Evolutionary conservation across 2,888 invertebrate species (phyloP), one percentile per base, ranked within the genome.

Genomic region (Ophioninae sp.): DNA sequence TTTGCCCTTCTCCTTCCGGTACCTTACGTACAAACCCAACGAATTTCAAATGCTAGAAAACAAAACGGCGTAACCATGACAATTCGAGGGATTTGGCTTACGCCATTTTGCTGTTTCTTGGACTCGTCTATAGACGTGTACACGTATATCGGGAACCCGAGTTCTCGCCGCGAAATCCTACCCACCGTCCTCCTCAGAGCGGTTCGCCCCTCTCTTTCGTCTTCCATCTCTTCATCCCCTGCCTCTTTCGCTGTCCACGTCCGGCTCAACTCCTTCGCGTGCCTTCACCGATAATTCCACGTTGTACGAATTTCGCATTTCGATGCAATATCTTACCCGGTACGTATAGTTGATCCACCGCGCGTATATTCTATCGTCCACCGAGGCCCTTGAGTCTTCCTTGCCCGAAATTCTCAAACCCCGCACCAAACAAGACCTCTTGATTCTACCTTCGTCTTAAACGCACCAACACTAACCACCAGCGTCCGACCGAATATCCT

Each of bases 271-370:
- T 83, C 81, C 83, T 81, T 82, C 74, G 90, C 90, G 91, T 92
- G 90, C 91, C 91, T 91, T 89, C 87, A 89, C 76, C 81, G 89
- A 91, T 92, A 91, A 91, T 91, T 89, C 90, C 86, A 88, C 88
- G 89, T 89, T 89, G 87, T 88, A 89, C 89, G 89, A 89, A 91
- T 90, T 89, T 87, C 87, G 86, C 88, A 68, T 86, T 86, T 87
- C 84, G 82, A 87, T 85, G 86, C 86, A 86, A 87, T 88, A 85
- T 86, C 86, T 70, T 65, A 21, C 68, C 23, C 56, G 30, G 30
- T 57, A 56, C 7, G 17, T 64, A 41, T 56, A 57, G 39, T 50
- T n/a, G 72, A 21, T 50, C 6, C 50, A 10, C 21, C 50, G 20
- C 21, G 65, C 61, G 64, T 80, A 57, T 64, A 39, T 37, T 85